A percentile compares a stretch with the other conserved stretches of the same genome.
phyloP scores from a whole-genome alignment of 2,888 invertebrate species.

The Pimpla rufipes region DNA sequence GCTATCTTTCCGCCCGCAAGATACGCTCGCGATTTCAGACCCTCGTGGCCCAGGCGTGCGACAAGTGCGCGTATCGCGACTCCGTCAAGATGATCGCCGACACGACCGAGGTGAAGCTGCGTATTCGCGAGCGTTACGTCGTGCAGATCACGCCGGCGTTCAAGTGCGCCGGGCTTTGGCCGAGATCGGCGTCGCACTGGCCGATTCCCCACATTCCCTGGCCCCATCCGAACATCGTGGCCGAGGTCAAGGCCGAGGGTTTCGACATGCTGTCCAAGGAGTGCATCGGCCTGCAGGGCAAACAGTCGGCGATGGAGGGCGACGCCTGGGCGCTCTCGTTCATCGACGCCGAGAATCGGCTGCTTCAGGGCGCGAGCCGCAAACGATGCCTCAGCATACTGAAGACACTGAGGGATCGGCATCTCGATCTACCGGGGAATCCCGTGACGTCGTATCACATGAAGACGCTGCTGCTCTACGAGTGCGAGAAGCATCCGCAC shows the following conservation, averaged over 20 bases:
- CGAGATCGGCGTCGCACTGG: conserved; percentile 97
- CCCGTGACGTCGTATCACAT: conserved; percentile 96
- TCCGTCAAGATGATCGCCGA: conserved; percentile 97
- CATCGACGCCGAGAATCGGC: conserved; percentile 95
- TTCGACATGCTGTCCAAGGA: conserved; percentile 97
- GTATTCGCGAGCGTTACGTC: conserved; percentile 95
- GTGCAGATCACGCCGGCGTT: conserved; percentile 98
- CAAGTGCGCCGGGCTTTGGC: conserved; percentile 97
- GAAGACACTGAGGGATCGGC: conserved; percentile 95
- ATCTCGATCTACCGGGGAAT: conserved; percentile 94
- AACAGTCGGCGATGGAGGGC: conserved; percentile 96
- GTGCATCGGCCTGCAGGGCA: conserved; percentile 92
- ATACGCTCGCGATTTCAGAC: conserved; percentile 97
- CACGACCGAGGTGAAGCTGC: conserved; percentile 95
- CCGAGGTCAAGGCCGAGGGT: conserved; percentile 97
- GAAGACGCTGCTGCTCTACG: conserved; percentile 95
- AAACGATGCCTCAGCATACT: conserved; percentile 94
- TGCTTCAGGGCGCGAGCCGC: conserved; percentile 95
- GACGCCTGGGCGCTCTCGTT: conserved; percentile 98
- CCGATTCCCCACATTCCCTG: conserved; percentile 95
- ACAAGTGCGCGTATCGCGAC: conserved; percentile 96
- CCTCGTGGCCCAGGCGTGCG: conserved; percentile 95
- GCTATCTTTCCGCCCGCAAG: conserved; percentile 96
- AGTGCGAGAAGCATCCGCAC: conserved; percentile 98
- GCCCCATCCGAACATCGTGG: conserved; percentile 96